Evolutionary conservation across 2,797 vertebrate genomes (phyloP).

Genomic region (Melanotaenia nigrans): DNA sequence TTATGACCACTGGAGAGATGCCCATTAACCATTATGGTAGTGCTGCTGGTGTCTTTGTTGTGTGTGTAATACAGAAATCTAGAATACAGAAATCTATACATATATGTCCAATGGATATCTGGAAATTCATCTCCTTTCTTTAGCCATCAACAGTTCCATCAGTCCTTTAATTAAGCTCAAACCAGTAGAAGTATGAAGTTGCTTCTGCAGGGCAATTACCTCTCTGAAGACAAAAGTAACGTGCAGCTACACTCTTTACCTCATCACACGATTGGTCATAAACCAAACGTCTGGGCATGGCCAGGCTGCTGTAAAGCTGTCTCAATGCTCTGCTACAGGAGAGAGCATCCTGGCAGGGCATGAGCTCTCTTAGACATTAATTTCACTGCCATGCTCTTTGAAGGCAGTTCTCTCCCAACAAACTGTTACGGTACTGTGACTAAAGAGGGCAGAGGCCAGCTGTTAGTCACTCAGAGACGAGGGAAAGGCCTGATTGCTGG

Average conservation of each 20-base stretch:
- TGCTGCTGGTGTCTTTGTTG: slow-evolving; percentile 14
- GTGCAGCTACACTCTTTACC: slow-evolving; percentile 8
- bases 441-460: slow-evolving; percentile 48
- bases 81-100: too few relatives aligned
- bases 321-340: slow-evolving; percentile 17
- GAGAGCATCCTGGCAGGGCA: slow-evolving; percentile 29
- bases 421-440: slow-evolving; percentile 28
- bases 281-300: slow-evolving; percentile 25
- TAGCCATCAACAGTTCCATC: slow-evolving; percentile 12
- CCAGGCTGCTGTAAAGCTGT: slow-evolving; percentile 46
- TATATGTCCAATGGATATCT: neutral
- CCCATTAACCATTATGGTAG: slow-evolving; percentile 8
- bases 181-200: slow-evolving; percentile 5
- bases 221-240: slow-evolving; percentile 26
- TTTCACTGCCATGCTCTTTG: slow-evolving; percentile 20
- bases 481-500: slow-evolving; percentile 10
- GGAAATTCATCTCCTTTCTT: neutral
- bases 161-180: slow-evolving; percentile 22
- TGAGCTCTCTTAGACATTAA: slow-evolving; percentile 25
- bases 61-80: slow-evolving; percentile 12
- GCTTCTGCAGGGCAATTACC: slow-evolving; percentile 23
- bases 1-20: slow-evolving; percentile 39
- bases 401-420: slow-evolving; percentile 17
- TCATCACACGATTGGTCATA: slow-evolving; percentile 20
- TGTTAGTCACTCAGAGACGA: slow-evolving; percentile 41